Conservation (phyloP, 2,888 invertebrate genomes). For the Tromatobia lineatoria region DNA sequence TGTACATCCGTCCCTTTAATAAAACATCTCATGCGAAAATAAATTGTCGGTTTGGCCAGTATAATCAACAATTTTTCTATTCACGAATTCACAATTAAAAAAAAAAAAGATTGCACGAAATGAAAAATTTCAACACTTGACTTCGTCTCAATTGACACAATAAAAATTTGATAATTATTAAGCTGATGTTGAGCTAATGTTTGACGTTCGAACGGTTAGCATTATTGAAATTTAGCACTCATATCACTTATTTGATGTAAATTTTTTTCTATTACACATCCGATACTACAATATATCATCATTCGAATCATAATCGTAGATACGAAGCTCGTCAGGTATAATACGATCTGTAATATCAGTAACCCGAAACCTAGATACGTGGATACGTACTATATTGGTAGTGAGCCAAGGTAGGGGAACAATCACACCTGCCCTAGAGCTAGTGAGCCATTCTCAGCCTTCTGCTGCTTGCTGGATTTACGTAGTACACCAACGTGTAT, state of each 20-base stretch:
- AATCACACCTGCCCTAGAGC: conserved; percentile 56
- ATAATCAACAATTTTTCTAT: no score
- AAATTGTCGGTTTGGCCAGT: background rate
- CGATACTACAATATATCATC: background rate
- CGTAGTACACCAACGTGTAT: background rate
- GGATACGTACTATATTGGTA: conserved; percentile 15
- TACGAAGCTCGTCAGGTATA: conserved; percentile 19
- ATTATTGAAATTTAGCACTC: conserved; percentile 24
- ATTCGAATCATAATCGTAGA: conserved; percentile 33
- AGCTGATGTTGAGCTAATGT: background rate
- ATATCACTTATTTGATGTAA: background rate
- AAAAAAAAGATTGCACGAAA: no score
- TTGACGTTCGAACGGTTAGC: conserved; percentile 17
- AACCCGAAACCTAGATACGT: conserved; percentile 41
- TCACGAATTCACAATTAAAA: no score
- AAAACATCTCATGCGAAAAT: conserved; percentile 23
- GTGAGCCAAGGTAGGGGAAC: conserved; percentile 41
- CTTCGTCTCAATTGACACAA: no score
- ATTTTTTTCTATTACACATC: background rate
- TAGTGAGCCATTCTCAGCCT: conserved; percentile 24
- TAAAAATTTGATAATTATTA: no score
- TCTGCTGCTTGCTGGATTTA: conserved; percentile 5
- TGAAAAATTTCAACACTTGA: no score
- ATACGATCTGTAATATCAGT: conserved; percentile 50
- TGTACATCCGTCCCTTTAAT: background rate